Evolutionary conservation across 2,797 vertebrate species (phyloP).

Genomic region (Platalea minor): DNA sequence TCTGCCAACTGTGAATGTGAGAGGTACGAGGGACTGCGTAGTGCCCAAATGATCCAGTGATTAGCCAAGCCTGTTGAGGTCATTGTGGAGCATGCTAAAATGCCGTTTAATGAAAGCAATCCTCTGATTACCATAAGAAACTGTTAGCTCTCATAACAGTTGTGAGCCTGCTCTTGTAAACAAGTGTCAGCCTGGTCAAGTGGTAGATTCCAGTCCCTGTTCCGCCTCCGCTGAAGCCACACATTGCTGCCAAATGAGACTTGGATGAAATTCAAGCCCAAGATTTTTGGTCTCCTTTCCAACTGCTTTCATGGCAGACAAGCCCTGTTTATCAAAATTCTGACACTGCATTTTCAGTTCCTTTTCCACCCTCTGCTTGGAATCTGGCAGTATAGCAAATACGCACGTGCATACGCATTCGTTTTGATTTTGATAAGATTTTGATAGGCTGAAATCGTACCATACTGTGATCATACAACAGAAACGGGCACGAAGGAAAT

Average conservation of each 20-base stretch:
- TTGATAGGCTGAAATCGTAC: neutral
- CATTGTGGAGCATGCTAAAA: neutral
- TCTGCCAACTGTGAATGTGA: neutral
- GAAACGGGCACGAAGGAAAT: neutral
- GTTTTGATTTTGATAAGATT: neutral
- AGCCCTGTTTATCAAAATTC: slow-evolving; percentile 6
- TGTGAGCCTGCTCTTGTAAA: neutral
- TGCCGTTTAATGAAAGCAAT: neutral
- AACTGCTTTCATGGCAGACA: neutral
- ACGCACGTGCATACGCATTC: neutral
- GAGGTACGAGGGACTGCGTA: neutral
- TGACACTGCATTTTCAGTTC: neutral
- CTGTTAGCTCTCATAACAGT: neutral
- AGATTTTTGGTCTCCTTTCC: neutral
- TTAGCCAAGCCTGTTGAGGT: neutral
- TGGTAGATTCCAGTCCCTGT: neutral
- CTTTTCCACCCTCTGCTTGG: neutral
- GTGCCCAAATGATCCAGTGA: neutral
- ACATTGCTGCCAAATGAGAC: neutral
- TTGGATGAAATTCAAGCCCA: slow-evolving; percentile 3
- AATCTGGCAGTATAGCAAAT: neutral
- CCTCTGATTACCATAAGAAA: neutral
- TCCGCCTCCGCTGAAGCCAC: neutral
- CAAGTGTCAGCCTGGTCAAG: neutral
- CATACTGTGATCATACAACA: neutral